phyloP scores from a whole-genome alignment of 2,797 vertebrate species.

The Erethizon dorsatum region DNA sequence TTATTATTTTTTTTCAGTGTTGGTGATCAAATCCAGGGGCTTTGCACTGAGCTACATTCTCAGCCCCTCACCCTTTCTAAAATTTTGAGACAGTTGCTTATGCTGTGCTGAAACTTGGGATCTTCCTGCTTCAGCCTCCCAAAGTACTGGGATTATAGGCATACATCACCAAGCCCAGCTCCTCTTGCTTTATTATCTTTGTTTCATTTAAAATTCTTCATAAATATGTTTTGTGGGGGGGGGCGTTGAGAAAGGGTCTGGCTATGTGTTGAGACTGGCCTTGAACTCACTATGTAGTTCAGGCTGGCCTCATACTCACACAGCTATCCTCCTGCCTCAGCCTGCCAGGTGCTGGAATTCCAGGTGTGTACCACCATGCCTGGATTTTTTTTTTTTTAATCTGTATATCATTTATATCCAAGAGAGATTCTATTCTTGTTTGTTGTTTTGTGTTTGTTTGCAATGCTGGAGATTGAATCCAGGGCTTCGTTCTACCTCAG shows the following conservation, averaged over 20 bases:
- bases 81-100: not conserved
- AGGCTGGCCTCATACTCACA: not conserved
- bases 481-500: not conserved
- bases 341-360: not conserved
- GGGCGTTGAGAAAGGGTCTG: not conserved
- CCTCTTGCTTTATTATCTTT: not conserved
- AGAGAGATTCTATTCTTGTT: not conserved
- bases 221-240: not conserved
- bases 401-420: not conserved
- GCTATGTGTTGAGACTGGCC: not conserved
- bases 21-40: not conserved
- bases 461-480: not conserved
- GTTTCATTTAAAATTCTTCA: slow-evolving; percentile 20
- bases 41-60: not conserved
- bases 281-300: not conserved
- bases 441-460: not conserved
- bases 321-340: not conserved
- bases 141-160: not conserved
- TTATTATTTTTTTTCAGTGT: not conserved
- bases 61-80: not conserved
- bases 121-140: not conserved
- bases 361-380: not conserved
- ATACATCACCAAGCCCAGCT: not conserved
- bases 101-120: not conserved
- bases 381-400: not conserved